These are phyloP conservation scores for Belgica antarctica DNA, from an alignment of 2,888 invertebrate species.

Conservation along the genomic window DNA sequence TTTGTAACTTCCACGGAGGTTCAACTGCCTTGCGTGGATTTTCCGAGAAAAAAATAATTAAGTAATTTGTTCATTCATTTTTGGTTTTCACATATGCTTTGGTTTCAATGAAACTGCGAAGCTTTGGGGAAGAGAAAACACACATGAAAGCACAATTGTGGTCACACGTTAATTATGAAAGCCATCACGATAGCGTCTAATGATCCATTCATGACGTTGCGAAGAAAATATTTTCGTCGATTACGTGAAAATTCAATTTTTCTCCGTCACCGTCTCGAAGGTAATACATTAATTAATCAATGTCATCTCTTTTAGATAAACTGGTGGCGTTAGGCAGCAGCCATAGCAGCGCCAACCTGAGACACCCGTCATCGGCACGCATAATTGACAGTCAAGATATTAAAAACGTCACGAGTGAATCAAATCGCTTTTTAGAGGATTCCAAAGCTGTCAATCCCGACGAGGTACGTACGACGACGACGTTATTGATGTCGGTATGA, in stretches of 20 bases:
- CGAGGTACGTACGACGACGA: slow-evolving; percentile 4
- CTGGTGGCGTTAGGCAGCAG: neutral
- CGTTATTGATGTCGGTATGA: neutral
- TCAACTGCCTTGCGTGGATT: too few relatives aligned
- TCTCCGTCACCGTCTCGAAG: too few relatives aligned
- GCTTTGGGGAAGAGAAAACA: too few relatives aligned
- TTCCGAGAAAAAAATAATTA: too few relatives aligned
- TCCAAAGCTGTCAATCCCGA: slow-evolving; percentile 30
- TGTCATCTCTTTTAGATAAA: neutral
- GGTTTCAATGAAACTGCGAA: too few relatives aligned
- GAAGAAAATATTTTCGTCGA: neutral
- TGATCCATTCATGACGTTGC: neutral
- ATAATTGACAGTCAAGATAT: slow-evolving; percentile 39
- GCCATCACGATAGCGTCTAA: neutral
- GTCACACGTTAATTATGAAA: neutral
- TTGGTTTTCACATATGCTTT: too few relatives aligned
- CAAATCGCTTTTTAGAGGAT: slow-evolving; percentile 22
- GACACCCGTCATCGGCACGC: slow-evolving; percentile 9
- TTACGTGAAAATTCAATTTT: neutral
- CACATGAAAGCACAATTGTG: neutral
- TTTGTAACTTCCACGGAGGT: too few relatives aligned
- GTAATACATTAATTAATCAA: slow-evolving; percentile 20
- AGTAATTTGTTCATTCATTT: too few relatives aligned
- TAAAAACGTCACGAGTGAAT: neutral
- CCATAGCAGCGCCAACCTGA: neutral